Conservation (phyloP, 2,888 invertebrate genomes). For the Chelonus formosanus region DNA sequence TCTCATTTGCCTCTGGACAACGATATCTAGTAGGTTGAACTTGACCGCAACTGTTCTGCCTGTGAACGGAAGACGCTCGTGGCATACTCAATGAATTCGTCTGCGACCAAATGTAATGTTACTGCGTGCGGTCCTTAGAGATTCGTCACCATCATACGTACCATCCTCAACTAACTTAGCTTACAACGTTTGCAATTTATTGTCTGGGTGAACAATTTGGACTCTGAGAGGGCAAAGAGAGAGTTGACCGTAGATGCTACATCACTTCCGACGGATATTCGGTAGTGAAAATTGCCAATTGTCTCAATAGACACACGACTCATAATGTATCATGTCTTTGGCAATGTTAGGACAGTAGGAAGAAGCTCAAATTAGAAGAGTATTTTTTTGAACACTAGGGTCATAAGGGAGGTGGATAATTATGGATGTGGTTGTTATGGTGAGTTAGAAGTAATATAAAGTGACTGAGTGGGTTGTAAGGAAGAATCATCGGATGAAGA, state of each 20-base stretch:
- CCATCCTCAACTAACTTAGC: slow-evolving; percentile 32
- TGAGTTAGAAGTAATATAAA: too few relatives aligned
- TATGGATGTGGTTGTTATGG: too few relatives aligned
- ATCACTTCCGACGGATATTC: slow-evolving; percentile 47
- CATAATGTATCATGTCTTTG: slow-evolving; percentile 41
- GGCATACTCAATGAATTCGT: slow-evolving; percentile 59
- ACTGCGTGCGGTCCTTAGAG: slow-evolving; percentile 58
- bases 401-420: too few relatives aligned
- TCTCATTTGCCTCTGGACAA: slow-evolving; percentile 3
- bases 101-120: slow-evolving; percentile 59
- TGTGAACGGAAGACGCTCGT: slow-evolving; percentile 61
- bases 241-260: slow-evolving; percentile 44
- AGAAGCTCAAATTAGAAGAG: not conserved
- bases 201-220: slow-evolving; percentile 57
- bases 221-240: slow-evolving; percentile 5
- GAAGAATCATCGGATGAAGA: too few relatives aligned
- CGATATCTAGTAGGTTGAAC: slow-evolving; percentile 43
- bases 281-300: slow-evolving; percentile 62
- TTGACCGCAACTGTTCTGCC: slow-evolving; percentile 57
- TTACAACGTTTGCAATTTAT: slow-evolving; percentile 56
- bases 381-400: slow-evolving; percentile 1
- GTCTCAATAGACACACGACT: slow-evolving; percentile 59
- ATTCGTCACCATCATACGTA: slow-evolving; percentile 21
- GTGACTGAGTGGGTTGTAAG: too few relatives aligned
- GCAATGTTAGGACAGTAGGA: not conserved